Conservation (phyloP, 2,797 vertebrate genomes). For the Falco naumanni region DNA sequence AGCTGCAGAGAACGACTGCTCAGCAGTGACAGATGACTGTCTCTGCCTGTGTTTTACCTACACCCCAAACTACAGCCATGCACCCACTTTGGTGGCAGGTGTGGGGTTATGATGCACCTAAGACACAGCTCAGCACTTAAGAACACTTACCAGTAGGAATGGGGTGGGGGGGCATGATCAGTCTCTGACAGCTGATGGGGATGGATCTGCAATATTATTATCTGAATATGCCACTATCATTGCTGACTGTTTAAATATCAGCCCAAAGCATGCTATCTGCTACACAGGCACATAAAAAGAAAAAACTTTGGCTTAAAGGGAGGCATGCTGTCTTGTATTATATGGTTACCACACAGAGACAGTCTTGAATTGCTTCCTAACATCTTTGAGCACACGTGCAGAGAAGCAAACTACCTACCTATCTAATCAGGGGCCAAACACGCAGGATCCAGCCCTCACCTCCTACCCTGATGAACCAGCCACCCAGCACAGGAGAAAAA, state of each 20-base stretch:
- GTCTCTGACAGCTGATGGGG: not conserved
- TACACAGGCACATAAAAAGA: not conserved
- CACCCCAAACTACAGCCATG: not conserved
- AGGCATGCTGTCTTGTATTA: not conserved
- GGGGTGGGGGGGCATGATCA: accelerated
- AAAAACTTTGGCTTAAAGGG: not conserved
- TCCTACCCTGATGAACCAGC: not conserved
- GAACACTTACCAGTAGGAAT: not conserved
- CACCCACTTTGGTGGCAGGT: not conserved
- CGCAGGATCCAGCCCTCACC: not conserved
- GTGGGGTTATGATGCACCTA: not conserved
- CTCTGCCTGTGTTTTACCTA: not conserved
- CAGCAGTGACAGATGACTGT: not conserved
- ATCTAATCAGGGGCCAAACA: not conserved
- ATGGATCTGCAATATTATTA: not conserved
- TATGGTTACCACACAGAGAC: not conserved
- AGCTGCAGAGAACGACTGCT: not conserved
- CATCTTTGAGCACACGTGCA: accelerated
- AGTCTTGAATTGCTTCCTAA: not conserved
- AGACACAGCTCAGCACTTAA: not conserved
- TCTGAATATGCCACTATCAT: not conserved
- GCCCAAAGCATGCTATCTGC: not conserved
- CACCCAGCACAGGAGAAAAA: not conserved
- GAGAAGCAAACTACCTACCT: not conserved
- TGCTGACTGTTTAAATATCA: not conserved